These are phyloP conservation scores for Montipora capricornis DNA, from an alignment of 64 coral and sea anemone species.

Conservation along the genomic window DNA sequence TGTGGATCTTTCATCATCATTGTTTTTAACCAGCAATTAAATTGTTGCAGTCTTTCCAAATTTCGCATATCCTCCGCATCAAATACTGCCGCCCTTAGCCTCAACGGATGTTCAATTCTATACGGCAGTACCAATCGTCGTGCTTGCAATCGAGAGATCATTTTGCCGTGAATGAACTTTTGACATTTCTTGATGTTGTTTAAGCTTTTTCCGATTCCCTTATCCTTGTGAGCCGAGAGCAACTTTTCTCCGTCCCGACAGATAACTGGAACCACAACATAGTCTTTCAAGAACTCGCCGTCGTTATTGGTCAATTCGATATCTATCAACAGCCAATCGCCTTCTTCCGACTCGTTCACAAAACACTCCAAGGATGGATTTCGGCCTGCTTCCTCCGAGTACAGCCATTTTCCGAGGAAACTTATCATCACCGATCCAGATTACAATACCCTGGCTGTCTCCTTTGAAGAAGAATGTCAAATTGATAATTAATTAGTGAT, in stretches of 20 bases:
- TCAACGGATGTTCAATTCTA: not conserved
- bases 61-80: not conserved
- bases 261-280: conserved; percentile 2
- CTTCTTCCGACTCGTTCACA: conserved; percentile 6
- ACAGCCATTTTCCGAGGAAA: conserved; percentile 45
- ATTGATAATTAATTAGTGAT: not conserved
- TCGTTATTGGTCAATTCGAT: conserved; percentile 32
- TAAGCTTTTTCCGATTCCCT: not conserved
- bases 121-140: conserved; percentile 1
- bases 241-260: not conserved
- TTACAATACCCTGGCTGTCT: not conserved
- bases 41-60: not conserved
- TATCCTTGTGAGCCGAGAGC: too few relatives aligned
- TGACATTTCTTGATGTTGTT: not conserved
- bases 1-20: not conserved
- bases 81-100: not conserved
- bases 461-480: not conserved
- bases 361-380: not conserved
- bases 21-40: conserved; percentile 14
- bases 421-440: conserved; percentile 5
- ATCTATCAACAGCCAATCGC: conserved; percentile 31
- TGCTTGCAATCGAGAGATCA: not conserved
- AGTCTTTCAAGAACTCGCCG: not conserved
- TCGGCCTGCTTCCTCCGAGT: not conserved
- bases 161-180: conserved; percentile 37